phyloP scores from a whole-genome alignment of 2,888 invertebrate species.

The Gymnosoma rotundatum region DNA sequence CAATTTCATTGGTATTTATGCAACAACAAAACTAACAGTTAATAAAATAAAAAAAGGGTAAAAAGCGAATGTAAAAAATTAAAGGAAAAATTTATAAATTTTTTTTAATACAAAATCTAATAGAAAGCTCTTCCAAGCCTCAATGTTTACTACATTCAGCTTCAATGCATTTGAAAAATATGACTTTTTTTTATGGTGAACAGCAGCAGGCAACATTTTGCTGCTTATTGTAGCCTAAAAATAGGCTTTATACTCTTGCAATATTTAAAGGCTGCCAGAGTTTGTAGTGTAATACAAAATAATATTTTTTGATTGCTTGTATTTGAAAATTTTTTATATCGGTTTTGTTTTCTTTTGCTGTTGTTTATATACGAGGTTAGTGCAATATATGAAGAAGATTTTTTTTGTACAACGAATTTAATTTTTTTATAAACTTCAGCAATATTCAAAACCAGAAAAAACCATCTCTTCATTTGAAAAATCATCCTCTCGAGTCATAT shows the following conservation, averaged over 20 bases:
- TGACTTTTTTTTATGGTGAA: slow-evolving; percentile 63
- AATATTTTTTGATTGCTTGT: slow-evolving; percentile 70
- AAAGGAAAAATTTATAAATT: neutral
- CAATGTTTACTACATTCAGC: slow-evolving; percentile 74
- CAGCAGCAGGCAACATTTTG: slow-evolving; percentile 58
- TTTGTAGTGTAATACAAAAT: slow-evolving; percentile 65
- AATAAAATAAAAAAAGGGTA: slow-evolving; percentile 14
- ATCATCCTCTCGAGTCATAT: too few relatives aligned
- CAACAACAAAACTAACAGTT: slow-evolving; percentile 49
- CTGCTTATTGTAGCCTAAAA: slow-evolving; percentile 66
- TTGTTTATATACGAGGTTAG: slow-evolving; percentile 1
- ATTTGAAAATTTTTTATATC: slow-evolving; percentile 57
- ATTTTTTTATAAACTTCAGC: too few relatives aligned
- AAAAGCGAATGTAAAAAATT: slow-evolving; percentile 8
- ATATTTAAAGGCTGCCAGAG: slow-evolving; percentile 42
- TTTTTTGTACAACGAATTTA: too few relatives aligned
- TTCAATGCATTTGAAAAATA: slow-evolving; percentile 74
- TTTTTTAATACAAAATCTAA: slow-evolving; percentile 50
- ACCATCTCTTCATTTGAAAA: too few relatives aligned
- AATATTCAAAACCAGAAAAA: too few relatives aligned
- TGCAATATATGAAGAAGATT: too few relatives aligned
- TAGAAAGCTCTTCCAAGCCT: slow-evolving; percentile 63
- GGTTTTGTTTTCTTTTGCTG: slow-evolving; percentile 29
- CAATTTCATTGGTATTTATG: slow-evolving; percentile 72
- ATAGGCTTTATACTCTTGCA: slow-evolving; percentile 54